Evolutionary conservation across 2,888 invertebrate species (phyloP).

Genomic region (Julus scandinavius): DNA sequence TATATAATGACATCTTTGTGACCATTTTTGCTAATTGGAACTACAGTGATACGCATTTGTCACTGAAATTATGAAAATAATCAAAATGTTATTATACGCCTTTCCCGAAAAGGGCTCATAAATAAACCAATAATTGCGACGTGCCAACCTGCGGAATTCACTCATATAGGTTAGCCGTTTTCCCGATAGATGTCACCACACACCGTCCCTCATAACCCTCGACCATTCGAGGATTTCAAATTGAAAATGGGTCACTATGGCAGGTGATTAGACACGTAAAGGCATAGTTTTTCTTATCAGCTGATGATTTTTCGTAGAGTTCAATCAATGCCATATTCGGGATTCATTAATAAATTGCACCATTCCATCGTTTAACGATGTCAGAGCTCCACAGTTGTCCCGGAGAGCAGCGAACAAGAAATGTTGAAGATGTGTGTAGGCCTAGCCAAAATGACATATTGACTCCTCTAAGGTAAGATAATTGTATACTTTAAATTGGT

Average conservation of each 20-base stretch:
- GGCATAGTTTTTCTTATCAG: background rate
- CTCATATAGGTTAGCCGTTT: background rate
- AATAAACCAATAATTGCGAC: background rate
- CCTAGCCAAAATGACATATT: background rate
- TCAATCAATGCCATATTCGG: conserved; percentile 1
- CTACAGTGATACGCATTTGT: too few species aligned
- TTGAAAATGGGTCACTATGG: conserved; percentile 12
- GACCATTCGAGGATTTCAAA: background rate
- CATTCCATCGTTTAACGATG: background rate
- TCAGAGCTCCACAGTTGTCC: background rate
- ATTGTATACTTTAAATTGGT: background rate
- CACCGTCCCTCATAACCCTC: background rate
- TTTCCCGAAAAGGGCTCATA: too few species aligned
- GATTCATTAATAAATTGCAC: background rate
- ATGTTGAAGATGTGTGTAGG: background rate
- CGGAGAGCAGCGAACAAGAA: background rate
- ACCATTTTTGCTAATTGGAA: too few species aligned
- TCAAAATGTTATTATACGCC: too few species aligned
- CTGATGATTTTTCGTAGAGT: background rate
- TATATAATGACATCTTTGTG: too few species aligned
- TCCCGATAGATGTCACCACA: background rate
- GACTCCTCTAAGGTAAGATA: background rate
- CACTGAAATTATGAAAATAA: too few species aligned
- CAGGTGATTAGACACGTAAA: background rate
- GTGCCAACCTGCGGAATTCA: background rate